Evolutionary conservation across 2,113 vertebrate species (phyloP), one percentile per base, ranked within the genome.

Genomic region (Esox niger): DNA sequence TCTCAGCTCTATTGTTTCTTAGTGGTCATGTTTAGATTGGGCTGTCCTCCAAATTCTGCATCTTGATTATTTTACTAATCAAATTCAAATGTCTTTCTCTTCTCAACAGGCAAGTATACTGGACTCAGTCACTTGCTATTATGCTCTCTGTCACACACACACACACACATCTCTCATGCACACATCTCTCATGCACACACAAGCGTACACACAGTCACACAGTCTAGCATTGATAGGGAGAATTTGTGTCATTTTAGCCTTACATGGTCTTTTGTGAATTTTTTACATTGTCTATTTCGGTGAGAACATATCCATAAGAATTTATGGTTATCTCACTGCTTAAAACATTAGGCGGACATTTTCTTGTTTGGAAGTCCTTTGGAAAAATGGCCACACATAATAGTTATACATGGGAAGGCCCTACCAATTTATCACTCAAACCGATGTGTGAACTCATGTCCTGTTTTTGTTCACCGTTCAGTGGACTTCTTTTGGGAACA

Each of bases 251-350:
- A 60, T 38, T 77, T 80, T 75, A 71, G 27, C 87, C 88, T 66
- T 89, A 88, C 68, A 88, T 88, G 88, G 88, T 72, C 43, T 69
- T 2, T 49, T 35, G 30, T 67, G 35, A 62, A 56, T 54, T 66
- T 68, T 56, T 30, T 9, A 38, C 13, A 13, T 15, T 13, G 4
- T 38, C 64, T 73, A 68, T 77, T 82, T 66, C 67, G 67, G 76
- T n/a, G 80, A 67, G 61, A 20, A 8, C 1, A 6, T 60, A 6
- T 75, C 66, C n/a, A n/a, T n/a, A 80, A 79, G 76, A 81, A 59
- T 55, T 67, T 47, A 62, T 46, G 33, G 64, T 74, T 23, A 79
- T 74, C 61, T 82, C 66, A 76, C 57, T 82, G 66, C 70, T 78
- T 29, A 67, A 63, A 0, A 63, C 65, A 52, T 80, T 78, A 58